Percentiles rank a stretch among this genome's conserved stretches.
phyloP scores from a whole-genome alignment of 2,888 invertebrate genomes.

The Caenorhabditis plicata region DNA sequence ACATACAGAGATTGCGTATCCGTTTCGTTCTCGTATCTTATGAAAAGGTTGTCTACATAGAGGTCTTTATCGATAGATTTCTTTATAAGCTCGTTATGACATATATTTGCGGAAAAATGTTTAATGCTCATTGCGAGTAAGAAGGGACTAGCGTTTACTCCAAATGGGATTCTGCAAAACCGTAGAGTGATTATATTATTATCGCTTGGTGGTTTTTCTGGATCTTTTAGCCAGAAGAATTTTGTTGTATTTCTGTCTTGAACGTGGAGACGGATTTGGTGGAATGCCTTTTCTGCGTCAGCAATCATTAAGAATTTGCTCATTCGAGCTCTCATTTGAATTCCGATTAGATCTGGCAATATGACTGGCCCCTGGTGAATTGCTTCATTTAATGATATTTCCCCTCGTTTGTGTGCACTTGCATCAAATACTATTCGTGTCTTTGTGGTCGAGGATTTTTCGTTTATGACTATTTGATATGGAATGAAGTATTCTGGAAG shows the following conservation, averaged over 20 bases:
- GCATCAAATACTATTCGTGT: conserved; percentile 35
- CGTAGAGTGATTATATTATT: conserved; percentile 30
- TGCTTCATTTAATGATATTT: conserved; percentile 32
- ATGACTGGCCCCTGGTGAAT: conserved; percentile 21
- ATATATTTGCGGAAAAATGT: not conserved
- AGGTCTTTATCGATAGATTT: conserved; percentile 2
- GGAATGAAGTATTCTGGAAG: conserved; percentile 19
- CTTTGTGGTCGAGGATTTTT: conserved; percentile 14
- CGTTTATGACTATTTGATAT: conserved; percentile 23
- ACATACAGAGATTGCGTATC: too few relatives aligned
- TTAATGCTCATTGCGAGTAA: conserved; percentile 27
- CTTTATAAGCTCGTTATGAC: not conserved
- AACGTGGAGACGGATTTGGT: conserved; percentile 25
- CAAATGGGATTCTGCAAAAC: conserved; percentile 42
- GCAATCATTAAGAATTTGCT: conserved; percentile 7
- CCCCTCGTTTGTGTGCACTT: conserved; percentile 3
- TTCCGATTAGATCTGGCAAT: conserved; percentile 8
- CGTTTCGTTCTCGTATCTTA: not conserved
- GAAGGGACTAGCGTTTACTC: conserved; percentile 28
- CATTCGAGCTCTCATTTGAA: conserved; percentile 24
- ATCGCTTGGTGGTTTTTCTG: not conserved
- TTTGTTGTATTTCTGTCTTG: conserved; percentile 28
- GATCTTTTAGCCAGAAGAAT: conserved; percentile 42
- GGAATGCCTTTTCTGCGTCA: conserved; percentile 52
- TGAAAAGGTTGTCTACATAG: not conserved